Conservation (phyloP, 2,888 invertebrate genomes). For the Pyrrhia umbra region DNA sequence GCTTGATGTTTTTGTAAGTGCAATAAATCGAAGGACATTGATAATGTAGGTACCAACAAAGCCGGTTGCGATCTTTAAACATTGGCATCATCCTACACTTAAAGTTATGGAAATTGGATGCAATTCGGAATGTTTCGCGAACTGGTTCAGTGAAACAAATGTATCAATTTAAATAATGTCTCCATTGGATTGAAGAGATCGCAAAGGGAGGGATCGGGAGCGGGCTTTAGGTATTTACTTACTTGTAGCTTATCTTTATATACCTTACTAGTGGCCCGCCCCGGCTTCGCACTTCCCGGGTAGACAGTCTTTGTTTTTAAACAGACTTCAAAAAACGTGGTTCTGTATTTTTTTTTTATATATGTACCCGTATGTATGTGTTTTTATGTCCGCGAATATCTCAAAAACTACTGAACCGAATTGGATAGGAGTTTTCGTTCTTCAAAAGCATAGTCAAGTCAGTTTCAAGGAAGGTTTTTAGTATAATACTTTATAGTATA, state of each 20-base stretch:
- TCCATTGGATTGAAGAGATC: constrained; percentile 56
- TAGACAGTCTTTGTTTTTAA: no score
- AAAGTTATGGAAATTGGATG: constrained; percentile 38
- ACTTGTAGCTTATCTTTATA: constrained; percentile 33
- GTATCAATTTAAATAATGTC: constrained; percentile 63
- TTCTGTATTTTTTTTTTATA: no score
- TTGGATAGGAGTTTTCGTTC: no score
- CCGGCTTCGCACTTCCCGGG: no score
- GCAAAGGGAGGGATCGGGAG: constrained; percentile 44
- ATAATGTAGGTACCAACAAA: constrained; percentile 17
- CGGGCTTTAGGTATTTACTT: constrained; percentile 36
- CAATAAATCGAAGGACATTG: background rate
- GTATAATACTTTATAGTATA: no score
- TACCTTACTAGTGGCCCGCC: constrained; percentile 15
- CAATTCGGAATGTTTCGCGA: constrained; percentile 55
- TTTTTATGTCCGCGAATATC: no score
- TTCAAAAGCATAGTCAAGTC: no score
- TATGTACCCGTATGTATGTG: no score
- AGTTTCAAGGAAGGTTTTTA: no score
- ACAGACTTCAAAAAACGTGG: no score
- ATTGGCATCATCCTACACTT: constrained; percentile 33
- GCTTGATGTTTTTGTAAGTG: no score
- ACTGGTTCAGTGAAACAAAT: constrained; percentile 56
- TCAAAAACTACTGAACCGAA: no score
- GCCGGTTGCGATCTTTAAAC: background rate